Percentiles rank a stretch among this genome's conserved stretches.
These are phyloP conservation scores for Eilema sororculum DNA, from an alignment of 2,888 invertebrate species.

Conservation along the genomic window DNA sequence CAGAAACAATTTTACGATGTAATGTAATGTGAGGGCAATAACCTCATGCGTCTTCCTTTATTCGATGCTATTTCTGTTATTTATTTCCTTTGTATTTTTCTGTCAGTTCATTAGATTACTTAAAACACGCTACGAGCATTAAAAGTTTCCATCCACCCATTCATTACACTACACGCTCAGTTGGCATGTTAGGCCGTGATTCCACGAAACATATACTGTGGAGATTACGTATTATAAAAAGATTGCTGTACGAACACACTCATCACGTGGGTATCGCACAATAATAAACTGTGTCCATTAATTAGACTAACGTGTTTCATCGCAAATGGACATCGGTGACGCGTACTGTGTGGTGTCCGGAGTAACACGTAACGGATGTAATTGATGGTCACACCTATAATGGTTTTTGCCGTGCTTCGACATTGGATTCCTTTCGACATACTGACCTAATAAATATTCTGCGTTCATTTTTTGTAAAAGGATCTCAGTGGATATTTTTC, in stretches of 20 bases:
- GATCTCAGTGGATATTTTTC: not conserved
- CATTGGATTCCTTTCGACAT: constrained; percentile 14
- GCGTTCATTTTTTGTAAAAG: not conserved
- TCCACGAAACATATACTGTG: constrained; percentile 18
- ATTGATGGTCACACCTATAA: constrained; percentile 44
- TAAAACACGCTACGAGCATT: constrained; percentile 1
- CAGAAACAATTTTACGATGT: not conserved
- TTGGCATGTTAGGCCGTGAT: constrained; percentile 5
- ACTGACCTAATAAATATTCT: not conserved
- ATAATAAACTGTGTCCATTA: constrained; percentile 80
- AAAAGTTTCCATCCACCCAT: constrained; percentile 14
- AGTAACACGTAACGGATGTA: constrained; percentile 40
- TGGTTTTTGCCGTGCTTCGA: constrained; percentile 37
- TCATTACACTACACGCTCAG: constrained; percentile 15
- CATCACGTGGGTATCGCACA: constrained; percentile 65
- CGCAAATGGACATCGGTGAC: constrained; percentile 77
- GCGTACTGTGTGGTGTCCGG: constrained; percentile 52
- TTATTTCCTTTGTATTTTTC: constrained; percentile 14
- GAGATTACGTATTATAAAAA: constrained; percentile 25
- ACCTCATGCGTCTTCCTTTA: not conserved
- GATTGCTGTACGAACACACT: constrained; percentile 32
- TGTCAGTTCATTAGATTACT: constrained; percentile 11
- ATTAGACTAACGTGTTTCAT: constrained; percentile 81
- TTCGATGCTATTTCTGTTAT: not conserved
- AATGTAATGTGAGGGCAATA: too few relatives aligned